Percentiles rank a stretch among this genome's conserved stretches.
Conservation (phyloP, 2,797 vertebrate species). For the Crypturellus tataupa region DNA sequence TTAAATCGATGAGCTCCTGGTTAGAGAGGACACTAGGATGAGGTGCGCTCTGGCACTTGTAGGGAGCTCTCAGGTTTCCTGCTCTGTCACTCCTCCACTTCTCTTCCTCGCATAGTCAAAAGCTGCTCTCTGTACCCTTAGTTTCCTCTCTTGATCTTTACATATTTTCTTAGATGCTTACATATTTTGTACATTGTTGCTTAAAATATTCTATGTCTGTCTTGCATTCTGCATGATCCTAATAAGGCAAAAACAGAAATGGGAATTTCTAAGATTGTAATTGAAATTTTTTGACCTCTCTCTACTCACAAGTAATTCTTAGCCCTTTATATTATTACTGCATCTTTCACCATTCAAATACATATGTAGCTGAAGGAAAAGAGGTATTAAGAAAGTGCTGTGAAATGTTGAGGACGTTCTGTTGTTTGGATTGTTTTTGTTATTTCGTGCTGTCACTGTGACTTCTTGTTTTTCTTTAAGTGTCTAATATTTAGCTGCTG, state of each 20-base stretch:
- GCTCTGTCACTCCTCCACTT: background rate
- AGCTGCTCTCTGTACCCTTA: background rate
- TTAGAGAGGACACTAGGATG: background rate
- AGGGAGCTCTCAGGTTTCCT: background rate
- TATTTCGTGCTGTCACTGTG: background rate
- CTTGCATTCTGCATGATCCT: background rate
- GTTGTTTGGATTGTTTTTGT: background rate
- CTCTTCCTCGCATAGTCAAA: background rate
- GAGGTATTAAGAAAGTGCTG: background rate
- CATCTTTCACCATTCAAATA: slow-evolving; percentile 13
- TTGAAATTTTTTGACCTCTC: background rate
- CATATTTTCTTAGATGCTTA: background rate
- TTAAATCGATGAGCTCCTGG: background rate
- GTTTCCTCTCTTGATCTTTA: background rate
- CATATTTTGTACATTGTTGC: background rate
- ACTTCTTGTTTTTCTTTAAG: background rate
- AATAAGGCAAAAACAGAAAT: background rate
- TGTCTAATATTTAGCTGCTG: background rate
- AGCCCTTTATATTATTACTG: background rate
- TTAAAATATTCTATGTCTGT: background rate
- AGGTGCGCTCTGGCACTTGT: background rate
- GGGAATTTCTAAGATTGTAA: background rate
- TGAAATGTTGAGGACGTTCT: background rate
- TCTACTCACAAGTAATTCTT: background rate
- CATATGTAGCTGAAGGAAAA: background rate